Conservation (phyloP, 2,113 vertebrate genomes). For the Marmota monax region DNA sequence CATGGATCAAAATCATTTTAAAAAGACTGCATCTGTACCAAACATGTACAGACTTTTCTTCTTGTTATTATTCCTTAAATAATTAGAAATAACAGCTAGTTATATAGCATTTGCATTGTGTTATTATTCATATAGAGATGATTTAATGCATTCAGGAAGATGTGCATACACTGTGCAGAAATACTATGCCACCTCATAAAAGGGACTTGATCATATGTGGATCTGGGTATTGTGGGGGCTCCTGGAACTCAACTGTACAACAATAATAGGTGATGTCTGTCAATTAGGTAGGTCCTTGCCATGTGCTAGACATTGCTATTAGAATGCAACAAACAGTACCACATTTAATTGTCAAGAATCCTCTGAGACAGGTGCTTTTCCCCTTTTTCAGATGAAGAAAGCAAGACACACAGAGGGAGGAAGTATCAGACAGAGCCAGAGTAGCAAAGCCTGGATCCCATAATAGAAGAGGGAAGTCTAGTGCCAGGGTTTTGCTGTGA, state of each 20-base stretch:
- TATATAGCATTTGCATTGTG: not conserved
- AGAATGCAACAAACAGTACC: not conserved
- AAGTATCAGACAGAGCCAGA: not conserved
- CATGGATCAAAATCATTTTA: not conserved
- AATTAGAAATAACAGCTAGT: not conserved
- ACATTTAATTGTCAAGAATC: not conserved
- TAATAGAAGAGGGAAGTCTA: not conserved
- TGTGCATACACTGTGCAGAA: too few relatives aligned
- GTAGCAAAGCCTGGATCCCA: not conserved
- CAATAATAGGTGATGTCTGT: not conserved
- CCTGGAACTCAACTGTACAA: not conserved
- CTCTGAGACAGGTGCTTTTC: not conserved
- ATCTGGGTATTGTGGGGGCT: not conserved
- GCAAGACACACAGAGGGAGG: not conserved
- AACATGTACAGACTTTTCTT: not conserved
- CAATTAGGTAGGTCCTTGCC: too few relatives aligned
- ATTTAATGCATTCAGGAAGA: not conserved
- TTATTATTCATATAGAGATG: not conserved
- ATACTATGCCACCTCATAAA: not conserved
- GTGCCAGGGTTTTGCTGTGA: too few relatives aligned
- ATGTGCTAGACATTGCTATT: not conserved
- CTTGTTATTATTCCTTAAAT: not conserved
- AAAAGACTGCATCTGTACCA: not conserved
- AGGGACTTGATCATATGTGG: too few relatives aligned
- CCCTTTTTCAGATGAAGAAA: not conserved